Percentiles rank a stretch among this genome's conserved stretches.
Evolutionary conservation across 2,888 invertebrate genomes (phyloP).

Genomic region (Meghimatium bilineatum): DNA sequence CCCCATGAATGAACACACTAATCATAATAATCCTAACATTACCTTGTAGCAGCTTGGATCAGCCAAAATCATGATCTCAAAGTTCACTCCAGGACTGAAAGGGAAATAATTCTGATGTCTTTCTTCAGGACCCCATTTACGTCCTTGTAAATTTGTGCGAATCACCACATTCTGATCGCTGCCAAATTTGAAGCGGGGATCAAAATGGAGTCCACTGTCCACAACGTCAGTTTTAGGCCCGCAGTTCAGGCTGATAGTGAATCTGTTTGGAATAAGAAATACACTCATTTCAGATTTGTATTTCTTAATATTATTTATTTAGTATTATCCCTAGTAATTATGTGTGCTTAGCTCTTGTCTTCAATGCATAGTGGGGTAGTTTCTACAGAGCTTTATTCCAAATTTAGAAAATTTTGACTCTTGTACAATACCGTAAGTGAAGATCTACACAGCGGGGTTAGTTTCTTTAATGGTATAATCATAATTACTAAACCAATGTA

Average conservation of each 20-base stretch:
- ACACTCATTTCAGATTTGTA: neutral
- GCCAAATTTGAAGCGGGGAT: slow-evolving; percentile 62
- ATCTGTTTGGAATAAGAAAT: slow-evolving; percentile 53
- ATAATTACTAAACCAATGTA: too few relatives aligned
- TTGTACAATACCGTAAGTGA: too few relatives aligned
- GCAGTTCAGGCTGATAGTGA: slow-evolving; percentile 61
- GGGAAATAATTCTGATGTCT: slow-evolving; percentile 62
- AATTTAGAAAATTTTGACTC: too few relatives aligned
- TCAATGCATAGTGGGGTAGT: too few relatives aligned
- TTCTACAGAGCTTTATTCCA: too few relatives aligned
- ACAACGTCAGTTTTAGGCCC: slow-evolving; percentile 49
- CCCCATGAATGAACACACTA: too few relatives aligned
- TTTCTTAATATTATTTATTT: neutral
- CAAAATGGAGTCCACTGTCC: slow-evolving; percentile 63
- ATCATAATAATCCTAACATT: neutral
- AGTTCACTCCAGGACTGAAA: slow-evolving; percentile 61
- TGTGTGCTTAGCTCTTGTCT: too few relatives aligned
- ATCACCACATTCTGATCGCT: slow-evolving; percentile 56
- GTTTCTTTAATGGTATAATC: too few relatives aligned
- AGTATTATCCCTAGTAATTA: too few relatives aligned
- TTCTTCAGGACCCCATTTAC: slow-evolving; percentile 65
- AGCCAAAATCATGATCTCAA: slow-evolving; percentile 66
- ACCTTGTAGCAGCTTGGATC: slow-evolving; percentile 75
- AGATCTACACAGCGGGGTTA: too few relatives aligned
- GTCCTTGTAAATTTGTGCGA: slow-evolving; percentile 56